phyloP scores from a whole-genome alignment of 2,888 invertebrate genomes.

The Caprella mutica region DNA sequence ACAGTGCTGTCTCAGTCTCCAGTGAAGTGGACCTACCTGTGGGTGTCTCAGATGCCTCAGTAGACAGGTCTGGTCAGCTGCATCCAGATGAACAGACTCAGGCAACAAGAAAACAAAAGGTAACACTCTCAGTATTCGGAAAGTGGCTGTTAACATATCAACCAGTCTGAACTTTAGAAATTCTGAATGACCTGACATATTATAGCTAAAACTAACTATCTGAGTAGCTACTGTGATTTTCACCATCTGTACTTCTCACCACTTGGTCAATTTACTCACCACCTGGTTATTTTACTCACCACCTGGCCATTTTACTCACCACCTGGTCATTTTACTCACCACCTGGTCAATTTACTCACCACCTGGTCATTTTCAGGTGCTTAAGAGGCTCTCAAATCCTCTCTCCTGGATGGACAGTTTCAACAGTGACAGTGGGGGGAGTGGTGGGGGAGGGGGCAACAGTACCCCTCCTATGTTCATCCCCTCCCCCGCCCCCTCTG shows the following conservation, averaged over 20 bases:
- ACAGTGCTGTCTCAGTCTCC: constrained; percentile 7
- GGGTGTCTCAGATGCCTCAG: background rate
- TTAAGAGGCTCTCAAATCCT: constrained; percentile 81
- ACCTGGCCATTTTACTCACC: no score
- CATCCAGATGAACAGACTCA: constrained; percentile 8
- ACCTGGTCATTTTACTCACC: background rate
- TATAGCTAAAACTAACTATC: no score
- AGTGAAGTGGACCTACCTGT: background rate
- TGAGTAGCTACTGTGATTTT: no score
- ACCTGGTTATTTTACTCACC: no score
- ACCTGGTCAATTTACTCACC: constrained; percentile 10
- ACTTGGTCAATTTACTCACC: no score
- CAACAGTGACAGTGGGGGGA: constrained; percentile 11
- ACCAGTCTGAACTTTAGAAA: no score
- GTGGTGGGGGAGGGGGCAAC: background rate
- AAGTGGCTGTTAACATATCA: no score
- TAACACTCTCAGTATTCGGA: no score
- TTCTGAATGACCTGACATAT: no score
- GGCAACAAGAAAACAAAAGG: constrained; percentile 33
- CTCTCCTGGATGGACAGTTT: constrained; percentile 83
- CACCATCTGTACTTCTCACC: no score
- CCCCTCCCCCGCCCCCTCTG: background rate
- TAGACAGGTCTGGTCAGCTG: background rate
- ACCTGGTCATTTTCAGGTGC: constrained; percentile 54
- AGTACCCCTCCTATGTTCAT: background rate